Evolutionary conservation across 2,888 invertebrate genomes (phyloP), one percentile per base, ranked within the genome.

Genomic region (Eledone cirrhosa): DNA sequence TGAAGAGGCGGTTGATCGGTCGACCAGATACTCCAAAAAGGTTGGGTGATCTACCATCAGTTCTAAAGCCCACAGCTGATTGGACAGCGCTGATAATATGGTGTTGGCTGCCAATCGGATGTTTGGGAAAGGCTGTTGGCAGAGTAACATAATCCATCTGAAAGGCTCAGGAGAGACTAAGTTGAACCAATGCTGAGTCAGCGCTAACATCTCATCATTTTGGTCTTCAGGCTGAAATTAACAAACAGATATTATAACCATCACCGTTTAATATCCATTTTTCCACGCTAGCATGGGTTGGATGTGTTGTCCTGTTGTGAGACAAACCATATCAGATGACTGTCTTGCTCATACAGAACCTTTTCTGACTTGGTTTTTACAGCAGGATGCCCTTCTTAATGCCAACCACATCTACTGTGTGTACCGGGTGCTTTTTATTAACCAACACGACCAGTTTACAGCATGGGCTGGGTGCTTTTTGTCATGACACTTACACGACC

Each of bases 101-200:
- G 92, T 91, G 72, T 95, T 92, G 29, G 94, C 94, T 24, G 94
- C 93, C 80, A 93, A 88, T 87, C 94, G 94, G 24, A 96, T 92
- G 84, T 97, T 97, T 0, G 93, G 91, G 88, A 97, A 97, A 13
- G 97, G 97, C 90, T 94, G 95, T 82, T 94, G 94, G 80, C 94
- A 93, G 67, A 94, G 91, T 2, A 92, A 88, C 87, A 93, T 92
- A 63, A 96, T 91, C 65, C 93, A 90, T 80, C 94, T 93, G 89
- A 94, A 93, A 0, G 94, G 92, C 53, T 84, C 90, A 1, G 91
- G 88, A 19, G 91, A 90, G 16, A 94, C 89, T 22, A 89, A 86
- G 24, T 90, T 89, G 86, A 93, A 95, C 95, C 95, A 95, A 29
- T 91, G 91, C 83, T 93, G 92, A 0, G 93, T 92, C 3, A 91